Percentiles rank a stretch among this genome's conserved stretches.
Conservation (phyloP, 2,888 invertebrate species). For the Pinctada fucata region DNA sequence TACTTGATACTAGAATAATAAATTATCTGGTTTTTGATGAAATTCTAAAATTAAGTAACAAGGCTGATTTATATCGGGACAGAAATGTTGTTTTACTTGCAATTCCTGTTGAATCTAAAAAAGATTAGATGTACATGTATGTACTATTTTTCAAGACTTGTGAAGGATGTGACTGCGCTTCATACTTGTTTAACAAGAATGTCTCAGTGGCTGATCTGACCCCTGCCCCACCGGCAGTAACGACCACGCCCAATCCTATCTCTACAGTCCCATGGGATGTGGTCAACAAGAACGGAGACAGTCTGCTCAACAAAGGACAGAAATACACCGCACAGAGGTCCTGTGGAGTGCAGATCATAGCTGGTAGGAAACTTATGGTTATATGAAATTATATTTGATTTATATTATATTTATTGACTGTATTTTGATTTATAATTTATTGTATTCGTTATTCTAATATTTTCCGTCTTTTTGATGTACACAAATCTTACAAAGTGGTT, state of each 20-base stretch:
- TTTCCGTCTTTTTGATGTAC: too few species aligned
- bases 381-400: neutral
- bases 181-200: slow-evolving; percentile 21
- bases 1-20: too few species aligned
- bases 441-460: too few species aligned
- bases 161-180: slow-evolving; percentile 30
- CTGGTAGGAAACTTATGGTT: slow-evolving; percentile 8
- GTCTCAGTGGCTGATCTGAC: slow-evolving; percentile 8
- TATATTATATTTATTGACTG: neutral
- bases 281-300: slow-evolving; percentile 15
- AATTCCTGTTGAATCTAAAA: neutral
- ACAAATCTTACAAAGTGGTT: too few species aligned
- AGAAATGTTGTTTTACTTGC: neutral
- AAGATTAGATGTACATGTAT: too few species aligned
- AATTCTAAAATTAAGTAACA: too few species aligned
- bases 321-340: slow-evolving; percentile 24
- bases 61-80: too few species aligned
- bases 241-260: slow-evolving; percentile 13
- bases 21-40: too few species aligned
- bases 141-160: slow-evolving; percentile 18
- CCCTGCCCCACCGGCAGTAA: slow-evolving; percentile 7
- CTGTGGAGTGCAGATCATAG: slow-evolving; percentile 39
- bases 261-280: slow-evolving; percentile 12
- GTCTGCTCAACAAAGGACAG: slow-evolving; percentile 5
- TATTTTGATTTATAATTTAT: neutral